These are phyloP conservation scores for Colostygia pectinataria DNA, from an alignment of 2,888 invertebrate genomes.

Conservation along the genomic window DNA sequence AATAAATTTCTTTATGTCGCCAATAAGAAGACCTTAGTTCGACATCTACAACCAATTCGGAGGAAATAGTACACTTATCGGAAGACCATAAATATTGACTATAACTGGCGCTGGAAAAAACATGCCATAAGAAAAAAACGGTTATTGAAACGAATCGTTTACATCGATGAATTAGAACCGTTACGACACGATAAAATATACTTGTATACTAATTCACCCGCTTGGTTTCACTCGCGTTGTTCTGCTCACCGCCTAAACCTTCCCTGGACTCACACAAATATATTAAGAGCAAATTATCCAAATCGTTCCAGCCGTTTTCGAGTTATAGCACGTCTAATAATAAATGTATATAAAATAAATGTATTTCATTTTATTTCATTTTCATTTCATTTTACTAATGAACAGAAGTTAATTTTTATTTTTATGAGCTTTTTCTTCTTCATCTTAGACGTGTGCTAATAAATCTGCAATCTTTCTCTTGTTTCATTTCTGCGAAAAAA, in stretches of 20 bases:
- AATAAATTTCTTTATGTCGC: constrained; percentile 29
- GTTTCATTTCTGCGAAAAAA: constrained; percentile 1
- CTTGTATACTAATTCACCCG: neutral
- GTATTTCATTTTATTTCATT: too few species aligned
- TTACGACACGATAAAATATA: neutral
- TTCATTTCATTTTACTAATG: too few species aligned
- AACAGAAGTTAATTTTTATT: too few species aligned
- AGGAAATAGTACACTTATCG: constrained; percentile 31
- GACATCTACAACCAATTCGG: constrained; percentile 26
- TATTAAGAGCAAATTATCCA: too few species aligned
- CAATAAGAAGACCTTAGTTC: constrained; percentile 26
- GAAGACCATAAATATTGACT: constrained; percentile 26
- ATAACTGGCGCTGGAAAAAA: neutral
- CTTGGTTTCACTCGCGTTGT: too few species aligned
- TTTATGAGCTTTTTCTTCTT: too few species aligned
- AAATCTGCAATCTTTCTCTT: neutral
- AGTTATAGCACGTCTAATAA: too few species aligned
- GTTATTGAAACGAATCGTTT: neutral
- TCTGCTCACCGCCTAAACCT: too few species aligned
- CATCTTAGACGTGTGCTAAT: neutral
- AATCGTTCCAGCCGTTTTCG: too few species aligned
- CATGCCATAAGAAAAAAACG: neutral
- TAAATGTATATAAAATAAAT: too few species aligned
- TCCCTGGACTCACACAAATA: too few species aligned
- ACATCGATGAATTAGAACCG: neutral